Percentiles rank a stretch among this genome's conserved stretches.
Evolutionary conservation across 1,140 invertebrate genomes (phyloP).

Genomic region (Hycleus cichorii): DNA sequence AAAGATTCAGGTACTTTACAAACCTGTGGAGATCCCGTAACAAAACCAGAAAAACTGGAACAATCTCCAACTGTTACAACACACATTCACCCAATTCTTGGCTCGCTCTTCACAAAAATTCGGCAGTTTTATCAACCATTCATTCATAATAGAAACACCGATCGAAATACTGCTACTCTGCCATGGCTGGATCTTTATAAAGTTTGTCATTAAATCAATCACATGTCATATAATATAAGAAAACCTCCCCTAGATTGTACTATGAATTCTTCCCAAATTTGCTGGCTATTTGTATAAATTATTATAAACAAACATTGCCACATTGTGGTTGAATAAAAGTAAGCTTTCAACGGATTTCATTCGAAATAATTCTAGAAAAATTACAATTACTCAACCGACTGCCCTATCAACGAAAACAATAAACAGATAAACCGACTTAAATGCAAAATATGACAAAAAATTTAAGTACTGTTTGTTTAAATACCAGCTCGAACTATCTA

Average conservation of each 20-base stretch:
- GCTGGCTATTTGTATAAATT: no score
- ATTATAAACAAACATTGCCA: neutral
- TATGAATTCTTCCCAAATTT: constrained; percentile 3
- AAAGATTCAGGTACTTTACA: constrained; percentile 9
- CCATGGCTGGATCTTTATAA: neutral
- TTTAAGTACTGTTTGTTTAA: constrained; percentile 6
- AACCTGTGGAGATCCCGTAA: constrained; percentile 1
- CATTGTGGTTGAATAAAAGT: constrained; percentile 4
- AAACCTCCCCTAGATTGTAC: constrained; percentile 8
- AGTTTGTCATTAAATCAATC: constrained; percentile 11
- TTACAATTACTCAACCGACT: constrained; percentile 3
- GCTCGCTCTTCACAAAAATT: neutral
- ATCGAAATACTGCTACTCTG: constrained; percentile 8
- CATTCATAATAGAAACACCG: neutral
- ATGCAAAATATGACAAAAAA: constrained; percentile 8
- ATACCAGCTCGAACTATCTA: constrained; percentile 6
- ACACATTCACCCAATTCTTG: neutral
- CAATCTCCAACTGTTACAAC: neutral
- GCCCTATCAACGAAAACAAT: neutral
- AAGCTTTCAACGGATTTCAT: neutral
- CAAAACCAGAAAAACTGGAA: neutral
- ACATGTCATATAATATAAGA: constrained; percentile 13
- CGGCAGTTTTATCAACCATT: no score
- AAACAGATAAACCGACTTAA: neutral
- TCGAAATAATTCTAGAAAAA: neutral